These are phyloP conservation scores for Anguilla obscura DNA, from an alignment of 2,797 vertebrate species.

Conservation along the genomic window DNA sequence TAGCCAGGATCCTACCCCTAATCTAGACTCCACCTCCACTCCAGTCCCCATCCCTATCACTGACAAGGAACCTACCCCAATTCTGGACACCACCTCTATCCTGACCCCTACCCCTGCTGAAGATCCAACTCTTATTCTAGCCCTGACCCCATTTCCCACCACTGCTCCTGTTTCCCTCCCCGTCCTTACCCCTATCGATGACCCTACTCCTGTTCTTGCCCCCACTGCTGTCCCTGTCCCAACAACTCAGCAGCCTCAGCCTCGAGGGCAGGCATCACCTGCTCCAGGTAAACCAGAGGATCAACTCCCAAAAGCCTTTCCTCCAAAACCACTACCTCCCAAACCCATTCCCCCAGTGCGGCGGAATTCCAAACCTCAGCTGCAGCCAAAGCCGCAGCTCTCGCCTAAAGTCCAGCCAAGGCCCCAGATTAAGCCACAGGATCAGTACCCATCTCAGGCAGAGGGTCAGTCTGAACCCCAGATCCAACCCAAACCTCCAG, in stretches of 20 bases:
- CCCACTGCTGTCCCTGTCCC: conserved; percentile 54
- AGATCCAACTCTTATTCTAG: background rate
- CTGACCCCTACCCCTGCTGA: background rate
- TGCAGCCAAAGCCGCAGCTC: conserved; percentile 77
- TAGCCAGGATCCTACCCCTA: background rate
- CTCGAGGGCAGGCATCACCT: conserved; percentile 77
- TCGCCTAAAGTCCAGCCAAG: conserved; percentile 58
- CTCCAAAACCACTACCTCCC: conserved; percentile 68
- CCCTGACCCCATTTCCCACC: background rate
- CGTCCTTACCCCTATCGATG: background rate
- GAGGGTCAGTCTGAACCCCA: conserved; percentile 51
- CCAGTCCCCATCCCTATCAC: background rate
- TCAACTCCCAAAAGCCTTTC: conserved; percentile 66
- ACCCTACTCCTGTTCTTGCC: background rate
- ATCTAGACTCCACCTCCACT: background rate
- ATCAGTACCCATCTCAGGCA: conserved; percentile 54
- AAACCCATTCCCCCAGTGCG: conserved; percentile 77
- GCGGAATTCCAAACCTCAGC: conserved; percentile 76
- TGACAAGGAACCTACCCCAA: background rate
- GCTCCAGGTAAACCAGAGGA: conserved; percentile 77
- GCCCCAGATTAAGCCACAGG: conserved; percentile 54
- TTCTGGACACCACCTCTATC: background rate
- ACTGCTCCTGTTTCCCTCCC: background rate
- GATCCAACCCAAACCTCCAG: conserved; percentile 47
- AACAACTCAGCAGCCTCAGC: conserved; percentile 81